Conservation (phyloP, 2,888 invertebrate genomes). For the Mesorhabditis belari region DNA sequence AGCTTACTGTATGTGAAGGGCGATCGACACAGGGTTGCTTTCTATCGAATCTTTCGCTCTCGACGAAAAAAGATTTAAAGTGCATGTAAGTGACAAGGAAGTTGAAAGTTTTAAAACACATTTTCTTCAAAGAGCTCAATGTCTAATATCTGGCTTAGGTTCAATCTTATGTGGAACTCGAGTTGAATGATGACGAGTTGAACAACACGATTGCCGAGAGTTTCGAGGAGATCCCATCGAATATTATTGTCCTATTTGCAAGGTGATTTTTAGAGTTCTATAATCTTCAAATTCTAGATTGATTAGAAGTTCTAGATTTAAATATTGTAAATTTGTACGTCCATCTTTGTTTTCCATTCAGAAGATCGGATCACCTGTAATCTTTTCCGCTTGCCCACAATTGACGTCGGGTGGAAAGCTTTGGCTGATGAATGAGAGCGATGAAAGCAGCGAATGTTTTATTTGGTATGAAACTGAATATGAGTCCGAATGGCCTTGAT, state of each 20-base stretch:
- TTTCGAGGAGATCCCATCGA: conserved; percentile 46
- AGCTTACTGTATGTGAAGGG: conserved; percentile 37
- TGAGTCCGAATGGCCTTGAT: no score
- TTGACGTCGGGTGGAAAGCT: conserved; percentile 31
- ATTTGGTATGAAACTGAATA: no score
- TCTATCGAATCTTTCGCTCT: conserved; percentile 32
- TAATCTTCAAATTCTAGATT: no score
- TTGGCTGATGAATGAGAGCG: conserved; percentile 48
- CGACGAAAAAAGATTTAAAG: conserved; percentile 21
- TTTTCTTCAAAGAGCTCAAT: no score
- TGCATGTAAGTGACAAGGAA: conserved; percentile 24
- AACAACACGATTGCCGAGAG: conserved; percentile 21
- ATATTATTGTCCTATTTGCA: conserved; percentile 44
- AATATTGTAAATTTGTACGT: no score
- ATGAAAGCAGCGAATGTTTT: no score
- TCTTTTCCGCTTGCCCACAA: conserved; percentile 24
- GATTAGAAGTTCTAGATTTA: no score
- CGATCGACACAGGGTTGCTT: conserved; percentile 39
- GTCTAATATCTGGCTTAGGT: conserved; percentile 22
- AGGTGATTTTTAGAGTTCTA: no score
- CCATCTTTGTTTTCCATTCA: no score
- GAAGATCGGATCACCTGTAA: conserved; percentile 29
- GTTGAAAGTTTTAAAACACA: no score
- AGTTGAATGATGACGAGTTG: conserved; percentile 15
- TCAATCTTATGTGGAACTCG: conserved; percentile 41